Conservation (phyloP, 2,797 vertebrate genomes). For the Emys orbicularis region DNA sequence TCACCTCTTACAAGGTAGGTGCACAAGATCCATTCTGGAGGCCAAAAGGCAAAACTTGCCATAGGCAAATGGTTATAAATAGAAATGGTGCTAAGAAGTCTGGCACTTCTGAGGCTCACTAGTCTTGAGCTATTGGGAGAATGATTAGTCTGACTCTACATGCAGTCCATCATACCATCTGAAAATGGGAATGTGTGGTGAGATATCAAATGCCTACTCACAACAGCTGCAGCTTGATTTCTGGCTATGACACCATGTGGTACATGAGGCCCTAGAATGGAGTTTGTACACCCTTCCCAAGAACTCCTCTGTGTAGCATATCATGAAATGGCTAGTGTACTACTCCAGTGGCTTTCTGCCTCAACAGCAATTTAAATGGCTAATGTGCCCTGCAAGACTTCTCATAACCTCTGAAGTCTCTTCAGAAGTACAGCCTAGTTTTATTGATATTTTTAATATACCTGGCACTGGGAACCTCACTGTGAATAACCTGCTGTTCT, state of each 20-base stretch:
- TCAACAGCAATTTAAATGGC: neutral
- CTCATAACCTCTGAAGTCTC: neutral
- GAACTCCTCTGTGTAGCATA: neutral
- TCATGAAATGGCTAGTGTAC: neutral
- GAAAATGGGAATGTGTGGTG: neutral
- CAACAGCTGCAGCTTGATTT: neutral
- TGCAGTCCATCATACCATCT: neutral
- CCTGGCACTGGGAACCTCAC: neutral
- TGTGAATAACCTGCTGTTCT: neutral
- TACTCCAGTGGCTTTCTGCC: too few species aligned
- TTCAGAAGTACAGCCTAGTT: neutral
- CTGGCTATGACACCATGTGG: neutral
- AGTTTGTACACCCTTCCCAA: neutral
- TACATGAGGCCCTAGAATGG: neutral
- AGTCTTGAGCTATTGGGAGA: neutral
- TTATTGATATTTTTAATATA: neutral
- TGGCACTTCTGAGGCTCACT: too few species aligned
- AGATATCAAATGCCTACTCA: too few species aligned
- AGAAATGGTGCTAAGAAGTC: too few species aligned
- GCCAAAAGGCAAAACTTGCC: neutral
- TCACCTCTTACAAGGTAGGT: conserved; percentile 76
- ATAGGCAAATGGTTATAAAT: neutral
- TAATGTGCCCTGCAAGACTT: neutral
- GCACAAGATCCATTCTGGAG: accelerated
- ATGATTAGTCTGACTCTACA: too few species aligned